Conservation (phyloP, 2,888 invertebrate genomes). For the Prenolepis imparis region DNA sequence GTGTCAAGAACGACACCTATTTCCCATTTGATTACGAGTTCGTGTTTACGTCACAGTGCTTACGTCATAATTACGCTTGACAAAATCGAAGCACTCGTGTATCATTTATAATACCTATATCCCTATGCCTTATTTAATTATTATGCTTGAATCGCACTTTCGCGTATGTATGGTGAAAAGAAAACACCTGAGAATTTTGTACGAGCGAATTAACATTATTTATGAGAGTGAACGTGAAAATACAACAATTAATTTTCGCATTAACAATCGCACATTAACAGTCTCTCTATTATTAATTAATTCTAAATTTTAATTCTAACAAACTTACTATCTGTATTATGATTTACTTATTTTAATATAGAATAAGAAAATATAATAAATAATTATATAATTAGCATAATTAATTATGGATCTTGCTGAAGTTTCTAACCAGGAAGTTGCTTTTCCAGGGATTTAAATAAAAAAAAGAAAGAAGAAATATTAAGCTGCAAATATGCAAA, state of each 20-base stretch:
- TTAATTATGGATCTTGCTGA: not conserved
- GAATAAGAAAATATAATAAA: not conserved
- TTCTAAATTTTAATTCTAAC: not conserved
- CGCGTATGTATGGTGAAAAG: constrained; percentile 78
- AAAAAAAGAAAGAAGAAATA: not conserved
- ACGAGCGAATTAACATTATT: not conserved
- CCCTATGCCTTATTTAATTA: constrained; percentile 71
- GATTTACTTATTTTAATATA: not conserved
- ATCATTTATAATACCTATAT: constrained; percentile 75
- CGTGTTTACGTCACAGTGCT: not conserved
- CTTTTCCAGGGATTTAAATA: not conserved
- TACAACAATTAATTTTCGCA: constrained; percentile 79
- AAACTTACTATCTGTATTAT: not conserved
- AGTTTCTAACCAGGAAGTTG: not conserved
- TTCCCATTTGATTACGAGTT: constrained; percentile 2
- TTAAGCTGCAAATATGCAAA: not conserved
- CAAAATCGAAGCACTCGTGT: constrained; percentile 23
- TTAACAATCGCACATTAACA: not conserved
- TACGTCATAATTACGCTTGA: constrained; percentile 8
- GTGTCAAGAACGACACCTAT: constrained; percentile 11
- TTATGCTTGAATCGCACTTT: constrained; percentile 72
- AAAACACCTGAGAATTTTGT: constrained; percentile 58
- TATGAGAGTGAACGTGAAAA: not conserved
- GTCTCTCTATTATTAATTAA: not conserved
- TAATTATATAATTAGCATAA: too few relatives aligned